Conservation (phyloP, 2,888 invertebrate genomes). For the Apotomis turbidana region DNA sequence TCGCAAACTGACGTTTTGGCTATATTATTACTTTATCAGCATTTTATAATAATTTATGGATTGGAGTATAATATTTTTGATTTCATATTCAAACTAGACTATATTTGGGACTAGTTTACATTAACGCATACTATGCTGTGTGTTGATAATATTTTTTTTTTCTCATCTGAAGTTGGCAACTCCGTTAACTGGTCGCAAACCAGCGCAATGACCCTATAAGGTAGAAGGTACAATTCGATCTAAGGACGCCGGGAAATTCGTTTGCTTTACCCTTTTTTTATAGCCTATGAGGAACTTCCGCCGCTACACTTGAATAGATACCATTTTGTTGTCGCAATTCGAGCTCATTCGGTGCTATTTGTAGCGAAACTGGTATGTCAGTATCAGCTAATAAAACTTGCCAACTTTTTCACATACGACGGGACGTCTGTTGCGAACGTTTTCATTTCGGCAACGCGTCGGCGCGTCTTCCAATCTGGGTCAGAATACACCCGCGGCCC, state of each 20-base stretch:
- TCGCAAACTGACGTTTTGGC: too few species aligned
- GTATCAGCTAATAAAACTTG: slow-evolving; percentile 33
- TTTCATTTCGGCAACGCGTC: slow-evolving; percentile 66
- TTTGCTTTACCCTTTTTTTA: slow-evolving; percentile 68
- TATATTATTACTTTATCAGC: too few species aligned
- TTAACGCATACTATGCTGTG: too few species aligned
- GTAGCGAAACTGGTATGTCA: slow-evolving; percentile 23
- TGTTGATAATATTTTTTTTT: too few species aligned
- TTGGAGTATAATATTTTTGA: too few species aligned
- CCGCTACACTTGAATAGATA: slow-evolving; percentile 40
- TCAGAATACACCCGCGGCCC: slow-evolving; percentile 61
- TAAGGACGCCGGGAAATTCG: slow-evolving; percentile 61
- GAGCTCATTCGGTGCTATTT: slow-evolving; percentile 29
- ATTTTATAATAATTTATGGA: too few species aligned
- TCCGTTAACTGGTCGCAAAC: too few species aligned
- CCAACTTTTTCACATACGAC: slow-evolving; percentile 33
- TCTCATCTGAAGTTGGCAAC: too few species aligned
- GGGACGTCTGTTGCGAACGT: slow-evolving; percentile 50
- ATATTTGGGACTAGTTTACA: too few species aligned
- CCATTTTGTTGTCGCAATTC: slow-evolving; percentile 50
- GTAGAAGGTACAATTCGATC: slow-evolving; percentile 61
- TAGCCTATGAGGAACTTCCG: slow-evolving; percentile 56
- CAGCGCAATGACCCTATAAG: too few species aligned
- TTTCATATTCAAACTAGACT: too few species aligned
- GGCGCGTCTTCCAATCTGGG: slow-evolving; percentile 56